Conservation (phyloP, 2,888 invertebrate genomes). For the Tricholauxania praeusta region DNA sequence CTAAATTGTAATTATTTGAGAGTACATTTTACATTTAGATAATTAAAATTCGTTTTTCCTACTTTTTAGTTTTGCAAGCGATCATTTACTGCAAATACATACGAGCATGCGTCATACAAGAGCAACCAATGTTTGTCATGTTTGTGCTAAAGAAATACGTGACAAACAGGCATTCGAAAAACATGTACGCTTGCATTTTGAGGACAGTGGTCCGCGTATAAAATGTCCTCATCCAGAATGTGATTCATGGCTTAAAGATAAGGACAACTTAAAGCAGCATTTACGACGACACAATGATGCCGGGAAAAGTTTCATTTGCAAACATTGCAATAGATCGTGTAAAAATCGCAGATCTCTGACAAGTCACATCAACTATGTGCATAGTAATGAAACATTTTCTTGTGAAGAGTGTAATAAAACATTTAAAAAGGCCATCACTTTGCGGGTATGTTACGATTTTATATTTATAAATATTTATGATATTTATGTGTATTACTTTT, state of each 20-base stretch:
- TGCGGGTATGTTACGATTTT: constrained; percentile 54
- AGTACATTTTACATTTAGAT: background rate
- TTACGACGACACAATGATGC: constrained; percentile 63
- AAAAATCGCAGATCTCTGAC: constrained; percentile 64
- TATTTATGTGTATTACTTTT: constrained; percentile 1
- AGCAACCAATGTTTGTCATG: constrained; percentile 65
- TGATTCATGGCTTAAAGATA: constrained; percentile 66
- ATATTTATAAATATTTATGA: background rate
- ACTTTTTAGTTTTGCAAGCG: constrained; percentile 61
- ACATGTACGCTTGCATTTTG: constrained; percentile 64
- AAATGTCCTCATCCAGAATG: constrained; percentile 65
- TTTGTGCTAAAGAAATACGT: constrained; percentile 66
- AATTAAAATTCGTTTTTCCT: background rate
- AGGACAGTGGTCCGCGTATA: constrained; percentile 63
- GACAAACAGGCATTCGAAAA: constrained; percentile 65
- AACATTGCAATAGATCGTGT: constrained; percentile 61
- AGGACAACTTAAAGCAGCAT: constrained; percentile 65
- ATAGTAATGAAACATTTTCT: constrained; percentile 59
- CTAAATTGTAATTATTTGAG: constrained; percentile 23
- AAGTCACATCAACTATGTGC: constrained; percentile 65
- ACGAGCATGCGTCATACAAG: constrained; percentile 61
- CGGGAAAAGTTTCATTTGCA: constrained; percentile 50
- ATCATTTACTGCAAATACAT: constrained; percentile 62
- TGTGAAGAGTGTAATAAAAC: constrained; percentile 65
- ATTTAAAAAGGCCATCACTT: constrained; percentile 64